Conservation (phyloP, 1,140 invertebrate species). For the Rhynchophorus ferrugineus region DNA sequence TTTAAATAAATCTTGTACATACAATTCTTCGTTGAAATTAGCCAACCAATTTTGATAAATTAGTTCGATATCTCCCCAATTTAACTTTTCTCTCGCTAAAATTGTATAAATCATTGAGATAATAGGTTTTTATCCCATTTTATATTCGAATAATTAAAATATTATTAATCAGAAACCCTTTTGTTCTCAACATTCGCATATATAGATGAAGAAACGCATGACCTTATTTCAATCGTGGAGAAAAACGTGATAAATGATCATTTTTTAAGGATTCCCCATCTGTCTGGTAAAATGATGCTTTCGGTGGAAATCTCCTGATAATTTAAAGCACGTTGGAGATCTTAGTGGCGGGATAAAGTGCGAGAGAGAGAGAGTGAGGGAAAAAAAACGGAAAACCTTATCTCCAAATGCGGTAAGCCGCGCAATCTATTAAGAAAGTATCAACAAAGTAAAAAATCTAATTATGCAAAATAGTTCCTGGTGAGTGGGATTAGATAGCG, state of each 20-base stretch:
- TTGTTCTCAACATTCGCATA: too few relatives aligned
- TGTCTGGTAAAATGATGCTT: background rate
- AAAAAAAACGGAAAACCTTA: background rate
- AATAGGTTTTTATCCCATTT: too few relatives aligned
- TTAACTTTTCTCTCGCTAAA: too few relatives aligned
- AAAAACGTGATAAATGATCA: background rate
- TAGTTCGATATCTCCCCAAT: too few relatives aligned
- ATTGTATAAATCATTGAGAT: too few relatives aligned
- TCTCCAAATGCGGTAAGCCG: background rate
- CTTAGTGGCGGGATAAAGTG: background rate
- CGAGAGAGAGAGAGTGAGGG: background rate
- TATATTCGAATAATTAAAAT: too few relatives aligned
- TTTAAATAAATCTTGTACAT: too few relatives aligned
- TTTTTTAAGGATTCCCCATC: background rate
- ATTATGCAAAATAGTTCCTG: conserved; percentile 6
- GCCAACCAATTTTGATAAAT: too few relatives aligned
- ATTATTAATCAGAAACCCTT: too few relatives aligned
- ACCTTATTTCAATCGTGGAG: background rate
- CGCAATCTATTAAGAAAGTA: conserved; percentile 4
- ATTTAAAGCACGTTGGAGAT: background rate
- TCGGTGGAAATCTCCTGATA: background rate
- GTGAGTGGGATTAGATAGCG: conserved; percentile 1
- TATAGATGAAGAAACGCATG: too few relatives aligned
- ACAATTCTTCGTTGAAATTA: too few relatives aligned
- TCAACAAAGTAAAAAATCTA: conserved; percentile 6